Evolutionary conservation across 1,140 invertebrate genomes (phyloP).

Genomic region (Pissodes strobi): DNA sequence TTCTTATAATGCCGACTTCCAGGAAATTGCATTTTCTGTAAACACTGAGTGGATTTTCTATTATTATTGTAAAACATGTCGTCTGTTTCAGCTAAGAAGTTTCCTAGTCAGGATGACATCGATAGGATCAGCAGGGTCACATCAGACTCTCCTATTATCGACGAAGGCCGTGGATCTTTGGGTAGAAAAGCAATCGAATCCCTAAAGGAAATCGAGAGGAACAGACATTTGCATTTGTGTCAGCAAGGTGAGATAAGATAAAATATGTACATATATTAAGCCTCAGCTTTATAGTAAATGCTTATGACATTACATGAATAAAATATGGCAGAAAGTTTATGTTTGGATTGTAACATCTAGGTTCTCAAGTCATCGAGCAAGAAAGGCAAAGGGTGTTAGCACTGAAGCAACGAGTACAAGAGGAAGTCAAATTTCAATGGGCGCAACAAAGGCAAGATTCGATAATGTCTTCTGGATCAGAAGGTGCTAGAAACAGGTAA

Average conservation of each 20-base stretch:
- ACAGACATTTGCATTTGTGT: conserved; percentile 82
- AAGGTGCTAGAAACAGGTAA: conserved; percentile 55
- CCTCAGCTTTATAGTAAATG: background rate
- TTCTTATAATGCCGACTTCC: too few species aligned
- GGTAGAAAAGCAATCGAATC: conserved; percentile 86
- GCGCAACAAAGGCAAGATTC: conserved; percentile 74
- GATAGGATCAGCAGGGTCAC: conserved; percentile 85
- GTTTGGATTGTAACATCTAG: conserved; percentile 57
- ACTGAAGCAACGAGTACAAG: conserved; percentile 82
- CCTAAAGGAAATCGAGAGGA: conserved; percentile 86
- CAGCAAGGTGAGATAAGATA: conserved; percentile 94
- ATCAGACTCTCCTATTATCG: conserved; percentile 71
- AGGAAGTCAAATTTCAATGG: conserved; percentile 86
- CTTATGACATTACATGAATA: too few species aligned
- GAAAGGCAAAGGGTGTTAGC: conserved; percentile 85
- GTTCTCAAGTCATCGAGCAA: conserved; percentile 88
- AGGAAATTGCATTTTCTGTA: too few species aligned
- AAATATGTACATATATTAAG: too few species aligned
- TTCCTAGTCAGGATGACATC: conserved; percentile 80
- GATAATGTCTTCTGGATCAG: conserved; percentile 67
- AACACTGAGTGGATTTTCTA: too few species aligned
- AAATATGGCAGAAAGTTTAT: too few species aligned
- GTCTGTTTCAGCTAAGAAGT: conserved; percentile 46
- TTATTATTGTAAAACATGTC: too few species aligned
- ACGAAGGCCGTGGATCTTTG: conserved; percentile 59